These are phyloP conservation scores for Tenthredo scrophulariae DNA, from an alignment of 2,888 invertebrate species.

Conservation along the genomic window DNA sequence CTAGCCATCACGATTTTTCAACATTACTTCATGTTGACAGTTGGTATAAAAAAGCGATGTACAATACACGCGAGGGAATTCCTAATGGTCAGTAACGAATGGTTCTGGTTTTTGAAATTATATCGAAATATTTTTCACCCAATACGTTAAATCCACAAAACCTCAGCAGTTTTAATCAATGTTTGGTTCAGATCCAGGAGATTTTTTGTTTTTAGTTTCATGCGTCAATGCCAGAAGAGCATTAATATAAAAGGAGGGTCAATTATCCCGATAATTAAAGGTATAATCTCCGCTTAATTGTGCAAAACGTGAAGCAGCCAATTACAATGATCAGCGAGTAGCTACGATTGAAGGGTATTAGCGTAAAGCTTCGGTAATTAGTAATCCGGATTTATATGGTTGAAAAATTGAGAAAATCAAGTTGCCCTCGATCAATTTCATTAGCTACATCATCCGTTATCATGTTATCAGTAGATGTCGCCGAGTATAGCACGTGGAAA, in stretches of 20 bases:
- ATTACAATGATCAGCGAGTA: constrained; percentile 9
- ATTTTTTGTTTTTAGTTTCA: neutral
- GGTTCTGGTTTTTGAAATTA: neutral
- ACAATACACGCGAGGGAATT: neutral
- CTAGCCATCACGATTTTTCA: neutral
- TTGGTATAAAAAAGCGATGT: neutral
- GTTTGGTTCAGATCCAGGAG: neutral
- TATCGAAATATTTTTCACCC: neutral
- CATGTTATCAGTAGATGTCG: neutral
- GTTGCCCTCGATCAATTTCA: neutral
- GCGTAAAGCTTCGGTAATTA: neutral
- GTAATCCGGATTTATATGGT: neutral
- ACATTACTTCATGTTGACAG: neutral
- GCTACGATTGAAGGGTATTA: neutral
- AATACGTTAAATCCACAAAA: neutral
- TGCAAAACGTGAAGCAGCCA: neutral
- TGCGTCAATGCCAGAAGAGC: neutral
- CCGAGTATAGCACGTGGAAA: neutral
- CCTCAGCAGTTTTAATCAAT: neutral
- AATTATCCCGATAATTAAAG: neutral
- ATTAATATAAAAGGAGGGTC: neutral
- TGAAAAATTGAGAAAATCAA: neutral
- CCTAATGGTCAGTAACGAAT: neutral
- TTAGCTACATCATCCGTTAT: neutral
- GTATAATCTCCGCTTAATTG: neutral